phyloP scores from a whole-genome alignment of 2,797 vertebrate species.

The Euthynnus affinis region DNA sequence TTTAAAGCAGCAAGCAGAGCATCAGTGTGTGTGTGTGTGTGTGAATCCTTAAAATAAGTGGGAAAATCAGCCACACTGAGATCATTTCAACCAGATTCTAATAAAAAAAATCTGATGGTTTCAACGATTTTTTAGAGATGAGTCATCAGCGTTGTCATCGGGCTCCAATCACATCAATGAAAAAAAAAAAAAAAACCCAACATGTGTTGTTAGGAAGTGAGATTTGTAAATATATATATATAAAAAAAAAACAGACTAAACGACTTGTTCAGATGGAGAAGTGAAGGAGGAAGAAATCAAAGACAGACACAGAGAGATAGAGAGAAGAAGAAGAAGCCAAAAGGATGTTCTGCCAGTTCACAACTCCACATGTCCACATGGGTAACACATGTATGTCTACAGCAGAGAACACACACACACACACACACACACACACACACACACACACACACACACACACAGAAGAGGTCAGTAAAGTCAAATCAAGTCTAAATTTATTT shows the following conservation, averaged over 20 bases:
- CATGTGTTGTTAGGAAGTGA: neutral
- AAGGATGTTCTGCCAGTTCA: slow-evolving; percentile 71
- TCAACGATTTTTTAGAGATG: neutral
- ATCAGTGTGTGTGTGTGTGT: neutral
- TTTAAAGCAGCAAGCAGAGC: neutral
- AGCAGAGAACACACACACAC: neutral
- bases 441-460: neutral
- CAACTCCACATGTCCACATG: slow-evolving; percentile 44
- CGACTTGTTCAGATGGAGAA: slow-evolving; percentile 28
- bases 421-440: slow-evolving; percentile 12
- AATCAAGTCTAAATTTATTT: too few species aligned
- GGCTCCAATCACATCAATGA: neutral
- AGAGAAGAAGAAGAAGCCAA: slow-evolving; percentile 60
- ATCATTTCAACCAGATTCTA: neutral
- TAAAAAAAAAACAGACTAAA: slow-evolving; percentile 7
- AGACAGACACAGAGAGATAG: slow-evolving; percentile 45
- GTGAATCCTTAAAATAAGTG: neutral
- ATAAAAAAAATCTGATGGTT: neutral
- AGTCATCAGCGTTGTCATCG: neutral
- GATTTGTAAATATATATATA: neutral
- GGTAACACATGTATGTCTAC: slow-evolving; percentile 27
- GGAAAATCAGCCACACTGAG: neutral
- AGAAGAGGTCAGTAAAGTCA: too few species aligned
- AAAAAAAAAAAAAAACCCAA: too few species aligned
- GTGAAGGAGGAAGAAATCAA: slow-evolving; percentile 49